A percentile compares a stretch with the other conserved stretches of the same genome.
phyloP scores from a whole-genome alignment of 2,888 invertebrate species.

The Leptinotarsa rubiginosa region DNA sequence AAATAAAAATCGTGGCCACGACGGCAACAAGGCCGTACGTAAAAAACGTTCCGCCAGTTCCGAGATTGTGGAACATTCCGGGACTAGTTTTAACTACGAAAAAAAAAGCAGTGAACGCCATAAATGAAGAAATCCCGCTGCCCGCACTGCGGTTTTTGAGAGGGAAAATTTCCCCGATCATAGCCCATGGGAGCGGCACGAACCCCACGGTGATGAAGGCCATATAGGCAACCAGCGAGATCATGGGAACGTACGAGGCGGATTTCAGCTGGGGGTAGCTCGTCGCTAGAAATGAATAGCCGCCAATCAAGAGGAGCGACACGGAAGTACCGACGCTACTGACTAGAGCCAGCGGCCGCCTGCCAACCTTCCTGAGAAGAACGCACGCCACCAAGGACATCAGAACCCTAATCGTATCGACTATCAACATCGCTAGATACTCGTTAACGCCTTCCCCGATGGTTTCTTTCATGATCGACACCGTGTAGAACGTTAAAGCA shows the following conservation, averaged over 20 bases:
- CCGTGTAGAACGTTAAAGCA: slow-evolving; percentile 79
- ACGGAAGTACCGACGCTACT: slow-evolving; percentile 74
- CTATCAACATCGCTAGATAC: slow-evolving; percentile 74
- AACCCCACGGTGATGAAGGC: slow-evolving; percentile 70
- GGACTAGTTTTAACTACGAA: slow-evolving; percentile 77
- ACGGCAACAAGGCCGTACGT: slow-evolving; percentile 72
- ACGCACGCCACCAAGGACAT: slow-evolving; percentile 75
- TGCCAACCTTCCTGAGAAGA: slow-evolving; percentile 72
- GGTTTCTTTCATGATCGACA: slow-evolving; percentile 73
- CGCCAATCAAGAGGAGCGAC: slow-evolving; percentile 66
- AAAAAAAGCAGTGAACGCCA: slow-evolving; percentile 75
- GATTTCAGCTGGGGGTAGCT: slow-evolving; percentile 53
- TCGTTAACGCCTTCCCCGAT: slow-evolving; percentile 74
- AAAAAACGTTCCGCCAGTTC: slow-evolving; percentile 73
- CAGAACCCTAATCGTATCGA: slow-evolving; percentile 74
- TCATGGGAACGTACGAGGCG: slow-evolving; percentile 55
- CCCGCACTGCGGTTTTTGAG: slow-evolving; percentile 70
- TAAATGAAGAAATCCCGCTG: slow-evolving; percentile 75
- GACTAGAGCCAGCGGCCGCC: slow-evolving; percentile 74
- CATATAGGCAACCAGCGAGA: slow-evolving; percentile 71
- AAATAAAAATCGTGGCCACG: slow-evolving; percentile 71
- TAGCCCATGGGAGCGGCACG: slow-evolving; percentile 74
- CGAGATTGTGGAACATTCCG: slow-evolving; percentile 70
- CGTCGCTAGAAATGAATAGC: slow-evolving; percentile 46
- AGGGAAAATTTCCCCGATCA: slow-evolving; percentile 81